Evolutionary conservation across 2,113 vertebrate genomes (phyloP).

Genomic region (Myrmecophaga tridactyla): DNA sequence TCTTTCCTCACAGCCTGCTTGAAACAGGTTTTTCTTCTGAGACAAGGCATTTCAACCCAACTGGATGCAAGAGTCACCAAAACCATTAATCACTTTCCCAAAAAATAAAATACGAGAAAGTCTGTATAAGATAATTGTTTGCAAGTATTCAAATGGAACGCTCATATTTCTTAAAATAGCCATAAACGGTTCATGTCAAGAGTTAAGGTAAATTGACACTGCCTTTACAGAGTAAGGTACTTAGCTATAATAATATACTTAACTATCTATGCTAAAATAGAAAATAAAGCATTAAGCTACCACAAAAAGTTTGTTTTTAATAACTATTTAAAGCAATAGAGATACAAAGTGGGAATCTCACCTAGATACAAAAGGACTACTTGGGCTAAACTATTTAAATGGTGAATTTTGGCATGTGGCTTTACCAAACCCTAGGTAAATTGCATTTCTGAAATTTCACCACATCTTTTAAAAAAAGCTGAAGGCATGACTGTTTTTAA

Average conservation of each 20-base stretch:
- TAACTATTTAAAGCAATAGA: not conserved
- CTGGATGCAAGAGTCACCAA: not conserved
- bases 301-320: not conserved
- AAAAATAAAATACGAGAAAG: not conserved
- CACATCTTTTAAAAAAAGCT: not conserved
- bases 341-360: not conserved
- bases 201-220: not conserved
- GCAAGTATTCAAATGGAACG: not conserved
- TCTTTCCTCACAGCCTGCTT: not conserved
- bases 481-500: not conserved
- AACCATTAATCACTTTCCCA: not conserved
- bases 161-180: not conserved
- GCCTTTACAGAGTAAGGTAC: not conserved
- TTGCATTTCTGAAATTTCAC: not conserved
- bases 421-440: not conserved
- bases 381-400: not conserved
- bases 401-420: not conserved
- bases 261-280: not conserved
- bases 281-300: not conserved
- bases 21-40: not conserved
- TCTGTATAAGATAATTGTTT: not conserved
- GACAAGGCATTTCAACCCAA: not conserved
- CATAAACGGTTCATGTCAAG: not conserved
- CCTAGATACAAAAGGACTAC: not conserved
- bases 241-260: not conserved